A percentile compares a stretch with the other conserved stretches of the same genome.
phyloP scores from a whole-genome alignment of 92 coral and sea anemone genomes.

The Palythoa grandiflora region DNA sequence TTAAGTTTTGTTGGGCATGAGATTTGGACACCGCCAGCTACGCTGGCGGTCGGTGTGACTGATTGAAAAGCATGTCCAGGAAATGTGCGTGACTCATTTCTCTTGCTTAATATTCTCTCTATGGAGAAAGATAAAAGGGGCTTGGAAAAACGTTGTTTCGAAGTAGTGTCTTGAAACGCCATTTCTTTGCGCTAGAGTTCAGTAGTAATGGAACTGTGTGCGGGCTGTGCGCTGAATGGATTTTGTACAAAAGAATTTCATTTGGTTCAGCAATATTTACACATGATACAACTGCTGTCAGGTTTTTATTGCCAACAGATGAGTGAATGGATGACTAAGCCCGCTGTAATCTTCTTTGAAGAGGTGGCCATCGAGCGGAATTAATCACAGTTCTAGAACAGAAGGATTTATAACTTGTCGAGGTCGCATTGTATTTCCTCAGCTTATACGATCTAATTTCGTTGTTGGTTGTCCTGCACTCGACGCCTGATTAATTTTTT shows the following conservation, averaged over 20 bases:
- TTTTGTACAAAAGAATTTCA: conserved; percentile 69
- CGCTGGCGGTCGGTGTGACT: not conserved
- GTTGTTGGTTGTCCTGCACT: conserved; percentile 23
- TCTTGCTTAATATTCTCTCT: conserved; percentile 56
- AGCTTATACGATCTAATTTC: conserved; percentile 17
- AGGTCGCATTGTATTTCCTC: conserved; percentile 5
- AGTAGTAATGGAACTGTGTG: conserved; percentile 21
- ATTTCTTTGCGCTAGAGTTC: conserved; percentile 28
- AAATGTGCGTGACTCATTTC: conserved; percentile 35
- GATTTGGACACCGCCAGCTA: not conserved
- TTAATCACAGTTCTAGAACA: not conserved
- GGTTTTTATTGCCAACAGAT: conserved; percentile 74
- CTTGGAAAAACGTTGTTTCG: not conserved
- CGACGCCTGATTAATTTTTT: conserved; percentile 62
- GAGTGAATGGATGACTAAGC: conserved; percentile 79
- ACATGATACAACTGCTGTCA: conserved; percentile 75
- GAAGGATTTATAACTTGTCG: conserved; percentile 5
- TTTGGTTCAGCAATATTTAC: conserved; percentile 75
- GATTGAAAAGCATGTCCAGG: not conserved
- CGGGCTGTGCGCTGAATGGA: conserved; percentile 64
- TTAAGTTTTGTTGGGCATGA: not conserved
- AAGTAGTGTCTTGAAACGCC: not conserved
- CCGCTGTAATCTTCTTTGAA: conserved; percentile 70
- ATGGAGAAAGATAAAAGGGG: conserved; percentile 57
- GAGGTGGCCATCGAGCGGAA: conserved; percentile 17